A percentile compares a stretch with the other conserved stretches of the same genome.
Conservation (phyloP, 2,797 vertebrate species). For the Austrolebias charrua region DNA sequence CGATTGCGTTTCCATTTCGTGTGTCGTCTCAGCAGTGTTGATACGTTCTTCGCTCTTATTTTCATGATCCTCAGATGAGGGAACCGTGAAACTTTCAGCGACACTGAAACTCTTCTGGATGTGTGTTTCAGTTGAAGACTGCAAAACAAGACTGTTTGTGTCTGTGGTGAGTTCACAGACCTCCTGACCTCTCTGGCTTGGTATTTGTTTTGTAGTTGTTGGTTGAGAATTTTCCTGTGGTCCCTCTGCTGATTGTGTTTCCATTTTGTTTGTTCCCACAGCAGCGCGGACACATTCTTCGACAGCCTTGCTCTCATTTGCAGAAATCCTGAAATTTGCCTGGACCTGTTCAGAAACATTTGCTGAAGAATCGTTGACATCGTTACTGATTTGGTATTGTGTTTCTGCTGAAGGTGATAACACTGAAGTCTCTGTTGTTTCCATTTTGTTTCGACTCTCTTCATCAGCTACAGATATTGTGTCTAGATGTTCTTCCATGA, state of each 20-base stretch:
- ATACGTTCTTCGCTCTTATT: too few relatives aligned
- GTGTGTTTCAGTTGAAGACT: background rate
- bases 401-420: slow-evolving; percentile 8
- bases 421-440: background rate
- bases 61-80: background rate
- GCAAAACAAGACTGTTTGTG: background rate
- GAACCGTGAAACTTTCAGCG: slow-evolving; percentile 2
- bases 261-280: slow-evolving; percentile 19
- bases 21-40: slow-evolving; percentile 5
- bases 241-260: slow-evolving; percentile 10
- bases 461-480: background rate
- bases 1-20: slow-evolving; percentile 16
- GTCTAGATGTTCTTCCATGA: background rate
- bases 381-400: background rate
- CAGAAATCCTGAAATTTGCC: background rate
- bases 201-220: slow-evolving; percentile 6
- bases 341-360: background rate
- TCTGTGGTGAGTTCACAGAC: slow-evolving; percentile 19
- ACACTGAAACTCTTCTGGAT: slow-evolving; percentile 3
- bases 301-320: background rate
- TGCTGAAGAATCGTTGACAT: background rate
- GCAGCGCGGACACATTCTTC: background rate
- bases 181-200: slow-evolving; percentile 23
- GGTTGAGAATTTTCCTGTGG: slow-evolving; percentile 24
- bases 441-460: slow-evolving; percentile 19